Conservation (phyloP, 2,797 vertebrate species). For the Tapirus indicus region DNA sequence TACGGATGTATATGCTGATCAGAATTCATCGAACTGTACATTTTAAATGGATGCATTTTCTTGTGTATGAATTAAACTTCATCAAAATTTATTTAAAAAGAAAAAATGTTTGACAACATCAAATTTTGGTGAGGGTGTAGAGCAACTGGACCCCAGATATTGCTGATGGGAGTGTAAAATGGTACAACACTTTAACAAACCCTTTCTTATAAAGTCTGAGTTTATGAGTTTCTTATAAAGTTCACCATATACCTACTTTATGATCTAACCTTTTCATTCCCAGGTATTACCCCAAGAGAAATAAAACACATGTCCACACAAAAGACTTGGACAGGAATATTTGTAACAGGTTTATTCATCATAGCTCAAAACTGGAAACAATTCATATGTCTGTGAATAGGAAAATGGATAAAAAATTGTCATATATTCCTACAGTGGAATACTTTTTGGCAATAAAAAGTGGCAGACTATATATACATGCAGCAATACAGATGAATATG, state of each 20-base stretch:
- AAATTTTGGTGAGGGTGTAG: neutral
- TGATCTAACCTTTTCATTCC: neutral
- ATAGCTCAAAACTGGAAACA: neutral
- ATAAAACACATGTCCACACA: neutral
- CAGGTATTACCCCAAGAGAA: neutral
- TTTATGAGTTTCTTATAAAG: neutral
- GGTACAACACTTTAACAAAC: neutral
- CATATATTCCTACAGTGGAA: neutral
- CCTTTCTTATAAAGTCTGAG: too few relatives aligned
- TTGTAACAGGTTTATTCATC: neutral
- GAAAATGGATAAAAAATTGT: neutral
- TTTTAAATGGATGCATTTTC: neutral
- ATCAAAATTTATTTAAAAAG: too few relatives aligned
- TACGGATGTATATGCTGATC: neutral
- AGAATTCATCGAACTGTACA: neutral
- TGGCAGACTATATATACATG: neutral
- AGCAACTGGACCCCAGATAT: neutral
- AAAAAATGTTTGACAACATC: neutral
- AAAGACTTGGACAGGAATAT: neutral
- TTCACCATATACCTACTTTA: neutral
- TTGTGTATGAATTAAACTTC: too few relatives aligned
- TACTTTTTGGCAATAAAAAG: neutral
- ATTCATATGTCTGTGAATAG: neutral
- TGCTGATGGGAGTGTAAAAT: neutral
- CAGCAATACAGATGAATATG: neutral